Evolutionary conservation across 2,113 vertebrate species (phyloP).

Genomic region (Argyrosomus japonicus): DNA sequence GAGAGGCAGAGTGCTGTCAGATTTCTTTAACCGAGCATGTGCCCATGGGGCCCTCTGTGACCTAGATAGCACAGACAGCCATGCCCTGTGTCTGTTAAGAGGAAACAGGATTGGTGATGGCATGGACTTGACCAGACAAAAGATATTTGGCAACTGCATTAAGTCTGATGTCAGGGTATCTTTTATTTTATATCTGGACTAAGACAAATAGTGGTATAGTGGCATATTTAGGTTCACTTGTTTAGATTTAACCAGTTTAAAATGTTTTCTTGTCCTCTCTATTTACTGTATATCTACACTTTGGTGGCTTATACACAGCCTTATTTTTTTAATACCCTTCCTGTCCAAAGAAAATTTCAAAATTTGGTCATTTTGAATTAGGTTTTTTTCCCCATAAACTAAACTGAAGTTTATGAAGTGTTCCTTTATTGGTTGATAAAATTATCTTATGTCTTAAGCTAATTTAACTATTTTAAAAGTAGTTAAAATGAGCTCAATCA

Average conservation of each 20-base stretch:
- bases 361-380: not conserved
- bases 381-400: not conserved
- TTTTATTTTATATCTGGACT: slow-evolving; percentile 23
- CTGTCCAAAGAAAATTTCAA: not conserved
- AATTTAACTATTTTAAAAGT: not conserved
- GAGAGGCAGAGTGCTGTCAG: slow-evolving; percentile 81
- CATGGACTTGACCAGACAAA: slow-evolving; percentile 55
- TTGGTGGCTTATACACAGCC: not conserved
- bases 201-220: not conserved
- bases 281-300: not conserved
- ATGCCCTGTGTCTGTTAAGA: slow-evolving; percentile 57
- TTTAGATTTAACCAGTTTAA: too few relatives aligned
- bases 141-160: slow-evolving; percentile 47
- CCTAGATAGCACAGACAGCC: slow-evolving; percentile 80
- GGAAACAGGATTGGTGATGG: slow-evolving; percentile 53
- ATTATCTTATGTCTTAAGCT: too few relatives aligned
- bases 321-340: not conserved
- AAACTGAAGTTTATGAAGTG: not conserved
- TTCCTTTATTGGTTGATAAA: not conserved
- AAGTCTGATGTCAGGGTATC: slow-evolving; percentile 25
- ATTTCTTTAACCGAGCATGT: slow-evolving; percentile 78
- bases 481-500: not conserved
- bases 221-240: not conserved
- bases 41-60: slow-evolving; percentile 78
- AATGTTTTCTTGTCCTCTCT: slow-evolving; percentile 9